Base-by-base conservation (phyloP, 2,113 vertebrate genomes). In the Corydoras maculifer region DNA sequence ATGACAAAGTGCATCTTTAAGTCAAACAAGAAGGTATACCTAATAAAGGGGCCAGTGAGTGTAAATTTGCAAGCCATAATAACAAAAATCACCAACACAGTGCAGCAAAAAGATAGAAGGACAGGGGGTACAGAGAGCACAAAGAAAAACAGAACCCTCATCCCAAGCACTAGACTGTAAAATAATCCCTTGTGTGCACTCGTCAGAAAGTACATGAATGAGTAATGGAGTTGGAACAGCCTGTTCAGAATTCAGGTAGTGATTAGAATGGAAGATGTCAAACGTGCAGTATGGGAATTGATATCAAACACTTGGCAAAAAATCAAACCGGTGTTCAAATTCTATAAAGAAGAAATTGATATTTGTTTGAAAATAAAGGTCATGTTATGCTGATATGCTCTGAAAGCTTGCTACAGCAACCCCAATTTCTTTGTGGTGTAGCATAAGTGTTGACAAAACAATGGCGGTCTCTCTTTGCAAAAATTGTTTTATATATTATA, bases 161-260 rank as follows among this genome's bases (percentile, higher is more conserved):
- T 71, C 65, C 67, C 62, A 30, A 68, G 53, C 50, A 49, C 74
- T 72, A 75, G 70, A 73, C 74, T 70, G 77, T 76, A 77, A 53
- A 54, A 15, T 68, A 77, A 49, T 69, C 57, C 62, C 65, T 43
- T 58, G 74, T 74, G 79, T 72, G 68, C 72, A 57, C 68, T 79
- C 76, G 75, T 83, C 75, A 79, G 79, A 81, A 64, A 73, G 70
- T 74, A 82, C 72, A 78, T 82, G 80, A 73, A 86, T 85, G 80
- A 83, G 84, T 86, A 83, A 84, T 86, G 87, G 73, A 84, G 66
- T 65, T 57, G 18, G 61, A 14, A 68, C 73, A 69, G 68, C 62
- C 64, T 72, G 82, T 59, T 67, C 62, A 60, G 65, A 79, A 71
- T 60, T 65, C 70, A 73, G 72, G 54, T 54, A 31, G 49, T 58